Percentiles rank a stretch among this genome's conserved stretches.
phyloP scores from a whole-genome alignment of 30 jellyfish, hydroid and myxozoan genomes.

The Mastigias papua region DNA sequence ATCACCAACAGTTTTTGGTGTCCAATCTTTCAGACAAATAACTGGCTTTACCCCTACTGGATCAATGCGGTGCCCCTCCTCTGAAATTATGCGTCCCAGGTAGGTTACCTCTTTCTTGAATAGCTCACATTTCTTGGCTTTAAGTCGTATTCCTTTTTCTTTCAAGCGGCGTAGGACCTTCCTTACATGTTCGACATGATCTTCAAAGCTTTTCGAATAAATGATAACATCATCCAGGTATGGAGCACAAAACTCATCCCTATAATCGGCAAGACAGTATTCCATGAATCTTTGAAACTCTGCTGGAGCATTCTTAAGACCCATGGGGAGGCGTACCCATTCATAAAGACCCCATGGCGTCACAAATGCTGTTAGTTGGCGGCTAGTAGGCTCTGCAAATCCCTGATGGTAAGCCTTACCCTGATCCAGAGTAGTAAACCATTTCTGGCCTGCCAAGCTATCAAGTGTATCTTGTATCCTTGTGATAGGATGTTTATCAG shows the following conservation, averaged over 20 bases:
- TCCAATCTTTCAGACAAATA: neutral
- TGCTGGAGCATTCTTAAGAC: conserved; percentile 75
- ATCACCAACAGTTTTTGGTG: conserved; percentile 41
- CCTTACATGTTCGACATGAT: conserved; percentile 43
- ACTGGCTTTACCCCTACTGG: conserved; percentile 28
- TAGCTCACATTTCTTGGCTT: conserved; percentile 35
- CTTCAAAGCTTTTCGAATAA: conserved; percentile 16
- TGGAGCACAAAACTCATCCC: conserved; percentile 57
- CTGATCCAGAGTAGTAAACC: conserved; percentile 52
- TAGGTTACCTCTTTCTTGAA: conserved; percentile 45
- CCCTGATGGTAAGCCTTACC: conserved; percentile 69
- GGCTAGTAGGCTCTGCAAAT: conserved; percentile 37
- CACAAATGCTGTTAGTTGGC: conserved; percentile 47
- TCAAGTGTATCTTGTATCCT: conserved; percentile 48
- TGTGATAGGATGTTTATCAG: conserved; percentile 39
- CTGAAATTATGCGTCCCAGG: too few relatives aligned
- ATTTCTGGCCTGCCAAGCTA: conserved; percentile 16
- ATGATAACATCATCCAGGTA: conserved; percentile 68
- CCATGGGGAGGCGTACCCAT: conserved; percentile 78
- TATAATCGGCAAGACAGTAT: conserved; percentile 27
- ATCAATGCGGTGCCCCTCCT: conserved; percentile 41
- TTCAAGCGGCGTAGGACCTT: conserved; percentile 26
- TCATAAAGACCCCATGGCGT: conserved; percentile 81
- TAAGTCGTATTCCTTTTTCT: conserved; percentile 33
- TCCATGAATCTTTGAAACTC: conserved; percentile 76